Conservation (phyloP, 37 sponge, comb jelly and placozoan species). For the Chondrilla cf. caribensis region DNA sequence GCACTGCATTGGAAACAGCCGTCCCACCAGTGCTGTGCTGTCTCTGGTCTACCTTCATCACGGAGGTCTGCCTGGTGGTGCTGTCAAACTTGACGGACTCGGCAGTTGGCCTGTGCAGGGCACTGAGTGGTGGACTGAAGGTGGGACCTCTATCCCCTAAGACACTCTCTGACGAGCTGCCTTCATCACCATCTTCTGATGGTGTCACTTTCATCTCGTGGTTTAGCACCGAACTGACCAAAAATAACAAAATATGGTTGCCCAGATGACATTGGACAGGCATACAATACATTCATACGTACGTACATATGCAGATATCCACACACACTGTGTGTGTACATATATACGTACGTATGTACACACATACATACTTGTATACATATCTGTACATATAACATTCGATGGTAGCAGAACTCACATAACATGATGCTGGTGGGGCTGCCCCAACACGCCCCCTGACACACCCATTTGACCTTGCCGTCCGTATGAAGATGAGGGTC, state of each 20-base stretch:
- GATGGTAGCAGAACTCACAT: conserved; percentile 3
- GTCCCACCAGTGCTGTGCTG: no score
- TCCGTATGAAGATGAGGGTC: conserved; percentile 18
- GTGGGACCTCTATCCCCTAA: no score
- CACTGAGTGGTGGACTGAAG: no score
- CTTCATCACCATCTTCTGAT: no score
- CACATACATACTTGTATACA: background rate
- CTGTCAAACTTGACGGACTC: no score
- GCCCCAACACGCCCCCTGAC: background rate
- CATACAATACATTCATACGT: background rate
- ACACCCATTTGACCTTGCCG: background rate
- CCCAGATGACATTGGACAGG: background rate
- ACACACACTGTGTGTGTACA: background rate
- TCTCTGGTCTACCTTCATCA: no score
- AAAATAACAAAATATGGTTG: background rate
- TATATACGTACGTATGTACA: background rate
- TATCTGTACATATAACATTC: background rate
- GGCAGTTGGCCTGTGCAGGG: no score
- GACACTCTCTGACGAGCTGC: no score
- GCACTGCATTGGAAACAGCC: no score
- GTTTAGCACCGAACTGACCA: no score
- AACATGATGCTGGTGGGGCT: background rate
- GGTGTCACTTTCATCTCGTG: no score
- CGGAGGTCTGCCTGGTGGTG: no score
- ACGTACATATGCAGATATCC: background rate